A percentile compares a stretch with the other conserved stretches of the same genome.
These are phyloP conservation scores for Tetheella fluctuosa DNA, from an alignment of 2,888 invertebrate species.

Conservation along the genomic window DNA sequence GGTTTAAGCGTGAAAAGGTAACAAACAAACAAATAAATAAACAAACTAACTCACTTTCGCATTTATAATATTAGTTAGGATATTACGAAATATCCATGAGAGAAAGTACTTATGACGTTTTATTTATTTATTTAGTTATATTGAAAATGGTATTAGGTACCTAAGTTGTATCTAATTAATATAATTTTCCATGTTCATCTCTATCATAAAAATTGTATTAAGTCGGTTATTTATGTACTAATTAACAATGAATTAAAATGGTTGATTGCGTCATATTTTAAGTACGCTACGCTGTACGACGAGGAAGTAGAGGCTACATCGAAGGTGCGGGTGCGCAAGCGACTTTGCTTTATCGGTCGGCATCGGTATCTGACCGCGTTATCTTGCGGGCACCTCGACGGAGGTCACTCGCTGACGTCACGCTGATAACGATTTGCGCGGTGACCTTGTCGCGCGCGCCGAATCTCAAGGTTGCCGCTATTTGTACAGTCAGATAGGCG, in stretches of 20 bases:
- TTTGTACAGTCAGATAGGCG: conserved; percentile 79
- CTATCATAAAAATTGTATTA: no score
- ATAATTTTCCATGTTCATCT: no score
- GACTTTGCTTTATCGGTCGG: conserved; percentile 71
- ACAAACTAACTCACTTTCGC: no score
- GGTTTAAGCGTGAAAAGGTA: no score
- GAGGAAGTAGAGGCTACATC: conserved; percentile 5
- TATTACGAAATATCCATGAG: no score
- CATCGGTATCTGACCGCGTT: conserved; percentile 69
- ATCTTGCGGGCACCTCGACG: conserved; percentile 79
- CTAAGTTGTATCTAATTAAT: no score
- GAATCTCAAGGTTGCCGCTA: conserved; percentile 81
- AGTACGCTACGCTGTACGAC: conserved; percentile 6
- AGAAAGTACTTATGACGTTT: no score
- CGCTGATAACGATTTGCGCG: conserved; percentile 83
- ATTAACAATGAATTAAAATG: not conserved
- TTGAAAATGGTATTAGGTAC: no score
- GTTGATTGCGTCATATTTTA: not conserved
- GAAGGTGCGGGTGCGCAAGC: conserved; percentile 43
- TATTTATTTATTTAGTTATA: no score
- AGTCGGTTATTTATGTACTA: not conserved
- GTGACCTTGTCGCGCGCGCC: conserved; percentile 82
- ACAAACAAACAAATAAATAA: no score
- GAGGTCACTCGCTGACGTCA: conserved; percentile 81
- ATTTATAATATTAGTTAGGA: no score